Evolutionary conservation across 2,888 invertebrate species (phyloP).

Genomic region (Sepioteuthis lessoniana): DNA sequence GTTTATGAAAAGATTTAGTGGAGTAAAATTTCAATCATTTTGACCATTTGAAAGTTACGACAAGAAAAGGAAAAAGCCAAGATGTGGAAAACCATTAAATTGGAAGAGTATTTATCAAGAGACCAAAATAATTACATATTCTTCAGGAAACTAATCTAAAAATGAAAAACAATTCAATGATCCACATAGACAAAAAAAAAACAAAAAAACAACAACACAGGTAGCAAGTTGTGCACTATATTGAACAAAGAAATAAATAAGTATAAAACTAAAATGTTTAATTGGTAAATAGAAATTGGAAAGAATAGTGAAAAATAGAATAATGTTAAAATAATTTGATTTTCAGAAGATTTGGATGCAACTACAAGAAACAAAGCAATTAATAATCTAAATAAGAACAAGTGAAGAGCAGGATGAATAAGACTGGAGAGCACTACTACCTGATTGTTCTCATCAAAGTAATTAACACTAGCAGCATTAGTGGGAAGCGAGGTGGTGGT

Average conservation of each 20-base stretch:
- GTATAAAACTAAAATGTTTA: not conserved
- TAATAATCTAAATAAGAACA: not conserved
- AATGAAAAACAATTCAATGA: not conserved
- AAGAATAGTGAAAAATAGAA: not conserved
- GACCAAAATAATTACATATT: not conserved
- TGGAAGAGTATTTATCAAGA: not conserved
- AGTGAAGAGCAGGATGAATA: slow-evolving; percentile 13
- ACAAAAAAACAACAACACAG: not conserved
- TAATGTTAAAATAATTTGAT: slow-evolving; percentile 26
- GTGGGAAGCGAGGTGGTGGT: slow-evolving; percentile 84
- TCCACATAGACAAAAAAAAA: not conserved
- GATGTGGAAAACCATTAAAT: not conserved
- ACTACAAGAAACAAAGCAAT: not conserved
- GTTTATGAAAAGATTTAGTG: not conserved
- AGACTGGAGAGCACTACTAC: slow-evolving; percentile 77
- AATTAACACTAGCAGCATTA: slow-evolving; percentile 95
- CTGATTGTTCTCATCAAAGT: slow-evolving; percentile 97
- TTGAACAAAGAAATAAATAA: not conserved
- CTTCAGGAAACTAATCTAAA: not conserved
- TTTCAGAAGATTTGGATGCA: slow-evolving; percentile 1
- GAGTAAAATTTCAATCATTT: not conserved
- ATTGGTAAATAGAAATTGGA: not conserved
- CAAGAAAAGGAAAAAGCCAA: not conserved
- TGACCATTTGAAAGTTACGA: not conserved
- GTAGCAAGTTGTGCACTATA: not conserved